These are phyloP conservation scores for Lampris incognitus DNA, from an alignment of 2,113 vertebrate species.

Conservation along the genomic window DNA sequence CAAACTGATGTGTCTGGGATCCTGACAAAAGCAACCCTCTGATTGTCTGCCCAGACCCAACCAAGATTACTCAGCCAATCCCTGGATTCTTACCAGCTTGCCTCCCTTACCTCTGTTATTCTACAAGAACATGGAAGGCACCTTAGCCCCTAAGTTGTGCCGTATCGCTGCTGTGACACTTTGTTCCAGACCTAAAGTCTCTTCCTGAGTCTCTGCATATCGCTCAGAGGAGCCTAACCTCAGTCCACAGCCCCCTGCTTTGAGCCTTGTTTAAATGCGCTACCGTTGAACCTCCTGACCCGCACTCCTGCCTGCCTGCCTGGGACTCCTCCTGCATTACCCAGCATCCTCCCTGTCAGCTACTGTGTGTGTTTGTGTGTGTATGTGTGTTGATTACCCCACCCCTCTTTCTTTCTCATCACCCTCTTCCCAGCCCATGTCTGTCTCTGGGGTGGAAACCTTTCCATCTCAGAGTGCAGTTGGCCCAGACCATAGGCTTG, in stretches of 20 bases:
- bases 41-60: no score
- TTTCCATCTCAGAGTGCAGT: slow-evolving; percentile 3
- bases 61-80: no score
- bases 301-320: slow-evolving; percentile 24
- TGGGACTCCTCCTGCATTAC: slow-evolving; percentile 12
- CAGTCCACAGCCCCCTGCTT: slow-evolving; percentile 16
- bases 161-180: slow-evolving; percentile 25
- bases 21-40: no score
- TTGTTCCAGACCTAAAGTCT: slow-evolving; percentile 38
- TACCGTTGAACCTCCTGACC: slow-evolving; percentile 39
- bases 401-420: neutral
- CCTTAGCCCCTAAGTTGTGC: neutral
- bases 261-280: slow-evolving; percentile 57
- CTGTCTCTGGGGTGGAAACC: neutral
- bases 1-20: no score
- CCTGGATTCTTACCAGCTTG: no score
- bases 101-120: neutral
- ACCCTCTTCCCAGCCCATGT: neutral
- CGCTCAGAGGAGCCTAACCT: slow-evolving; percentile 19
- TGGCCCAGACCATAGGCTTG: slow-evolving; percentile 15
- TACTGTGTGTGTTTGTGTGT: slow-evolving; percentile 9
- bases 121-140: neutral
- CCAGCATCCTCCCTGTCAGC: neutral
- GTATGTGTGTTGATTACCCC: neutral
- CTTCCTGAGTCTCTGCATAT: slow-evolving; percentile 24